phyloP scores from a whole-genome alignment of 2,113 vertebrate species.

The Panthera uncia region DNA sequence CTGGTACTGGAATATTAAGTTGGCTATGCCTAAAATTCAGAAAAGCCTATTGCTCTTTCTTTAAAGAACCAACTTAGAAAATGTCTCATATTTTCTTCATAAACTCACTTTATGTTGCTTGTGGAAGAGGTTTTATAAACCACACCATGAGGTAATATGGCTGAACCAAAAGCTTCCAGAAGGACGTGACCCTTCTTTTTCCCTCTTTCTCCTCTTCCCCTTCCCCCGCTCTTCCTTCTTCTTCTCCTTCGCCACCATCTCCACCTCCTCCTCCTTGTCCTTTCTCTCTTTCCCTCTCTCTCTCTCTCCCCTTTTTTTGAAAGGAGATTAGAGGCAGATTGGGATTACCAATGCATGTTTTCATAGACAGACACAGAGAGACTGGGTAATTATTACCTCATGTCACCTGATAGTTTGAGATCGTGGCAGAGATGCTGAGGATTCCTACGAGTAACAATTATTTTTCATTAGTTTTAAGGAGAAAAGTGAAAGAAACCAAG shows the following conservation, averaged over 20 bases:
- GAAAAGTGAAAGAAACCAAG: constrained; percentile 73
- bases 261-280: not conserved
- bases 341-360: not conserved
- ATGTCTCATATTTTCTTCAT: constrained; percentile 22
- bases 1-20: constrained; percentile 67
- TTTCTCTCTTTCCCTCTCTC: no score
- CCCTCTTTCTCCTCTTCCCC: no score
- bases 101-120: not conserved
- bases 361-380: constrained; percentile 13
- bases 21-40: not conserved
- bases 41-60: constrained; percentile 28
- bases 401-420: constrained; percentile 63
- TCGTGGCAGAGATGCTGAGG: constrained; percentile 13
- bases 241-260: not conserved
- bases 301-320: not conserved
- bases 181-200: not conserved
- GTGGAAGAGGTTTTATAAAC: not conserved
- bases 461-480: constrained; percentile 80
- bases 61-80: constrained; percentile 43
- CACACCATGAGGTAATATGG: not conserved
- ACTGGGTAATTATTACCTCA: constrained; percentile 58
- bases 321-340: not conserved
- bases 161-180: not conserved
- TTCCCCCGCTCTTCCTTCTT: not conserved
- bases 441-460: constrained; percentile 77